A percentile compares a stretch with the other conserved stretches of the same genome.
These are phyloP conservation scores for Drosophila prostipennis DNA, from an alignment of 2,888 invertebrate genomes.

Conservation along the genomic window DNA sequence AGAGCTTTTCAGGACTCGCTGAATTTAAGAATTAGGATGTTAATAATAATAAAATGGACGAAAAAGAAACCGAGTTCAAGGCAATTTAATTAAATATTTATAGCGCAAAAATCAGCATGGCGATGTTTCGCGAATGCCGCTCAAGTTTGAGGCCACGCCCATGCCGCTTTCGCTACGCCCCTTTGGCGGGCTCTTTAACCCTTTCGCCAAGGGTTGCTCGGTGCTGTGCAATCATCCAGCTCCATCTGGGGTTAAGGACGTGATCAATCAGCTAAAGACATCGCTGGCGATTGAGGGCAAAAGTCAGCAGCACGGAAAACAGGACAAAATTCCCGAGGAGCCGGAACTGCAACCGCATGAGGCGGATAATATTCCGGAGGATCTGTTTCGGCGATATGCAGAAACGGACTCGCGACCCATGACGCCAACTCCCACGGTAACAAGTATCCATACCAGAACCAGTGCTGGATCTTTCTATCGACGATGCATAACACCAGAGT, in stretches of 20 bases:
- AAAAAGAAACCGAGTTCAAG: no score
- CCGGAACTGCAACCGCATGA: constrained; percentile 60
- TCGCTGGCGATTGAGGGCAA: constrained; percentile 86
- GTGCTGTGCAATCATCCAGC: constrained; percentile 94
- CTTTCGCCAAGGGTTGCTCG: constrained; percentile 91
- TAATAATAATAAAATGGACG: no score
- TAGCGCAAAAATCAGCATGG: constrained; percentile 59
- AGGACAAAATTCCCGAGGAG: constrained; percentile 34
- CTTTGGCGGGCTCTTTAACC: constrained; percentile 92
- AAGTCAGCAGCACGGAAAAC: constrained; percentile 51
- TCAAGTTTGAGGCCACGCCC: constrained; percentile 87
- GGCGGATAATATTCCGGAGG: constrained; percentile 89
- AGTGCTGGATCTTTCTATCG: constrained; percentile 86
- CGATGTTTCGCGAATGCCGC: constrained; percentile 56
- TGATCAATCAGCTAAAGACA: constrained; percentile 89
- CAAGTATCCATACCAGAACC: constrained; percentile 89
- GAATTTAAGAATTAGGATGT: no score
- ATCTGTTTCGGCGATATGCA: constrained; percentile 91
- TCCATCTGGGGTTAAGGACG: constrained; percentile 89
- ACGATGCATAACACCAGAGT: constrained; percentile 90
- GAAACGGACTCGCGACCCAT: constrained; percentile 93
- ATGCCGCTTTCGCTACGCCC: constrained; percentile 91
- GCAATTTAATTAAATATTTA: not conserved
- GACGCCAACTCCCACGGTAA: constrained; percentile 91
- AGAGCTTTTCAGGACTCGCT: no score